Base-by-base conservation (phyloP, 2,888 invertebrate genomes). In the Anticlea derivata region DNA sequence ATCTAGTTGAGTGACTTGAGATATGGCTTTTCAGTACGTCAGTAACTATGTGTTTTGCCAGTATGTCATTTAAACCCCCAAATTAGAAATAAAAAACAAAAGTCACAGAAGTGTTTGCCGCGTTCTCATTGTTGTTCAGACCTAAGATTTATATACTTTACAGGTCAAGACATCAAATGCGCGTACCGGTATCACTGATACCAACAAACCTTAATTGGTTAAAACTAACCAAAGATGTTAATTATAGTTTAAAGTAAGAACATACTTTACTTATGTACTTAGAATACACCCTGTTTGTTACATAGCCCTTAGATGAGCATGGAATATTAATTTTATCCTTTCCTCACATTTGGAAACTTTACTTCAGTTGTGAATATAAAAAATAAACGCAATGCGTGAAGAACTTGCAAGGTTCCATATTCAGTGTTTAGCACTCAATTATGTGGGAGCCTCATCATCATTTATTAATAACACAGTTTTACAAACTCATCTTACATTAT, bases 111-210 rank as follows among this genome's bases (percentile, higher is more conserved):
- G 17, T 4, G 4, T 17, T 17, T 17, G 17, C 2, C 2, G 26
- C 17, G 2, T 11, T 47, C 23, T 13, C 2, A 5, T 29, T 46
- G 23, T 43, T 50, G 26, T 27, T 41, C 26, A 56, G 54, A 52
- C 58, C 55, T 51, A 51, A 66, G 60, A 70, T 56, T 63, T 75
- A 69, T 74, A 65, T 86, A 78, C 73, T 71, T 87, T 87, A 48
- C 87, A 88, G 88, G 85, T 72, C 76, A 65, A 78, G 75, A 80
- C 84, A 83, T 76, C 78, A 83, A 67, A 83, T 78, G 78, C 80
- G 84, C 65, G 67, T 86, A 70, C 87, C 87, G 34, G 83, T 88
- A 70, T 87, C 88, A 52, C 83, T 88, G 80, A 74, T 88, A 70
- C 88, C 88, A 59, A 70, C 71, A 65, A 86, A 83, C 66, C 78